Evolutionary conservation across 2,888 invertebrate genomes (phyloP), one percentile per base, ranked within the genome.

Genomic region (Agriotes lineatus): DNA sequence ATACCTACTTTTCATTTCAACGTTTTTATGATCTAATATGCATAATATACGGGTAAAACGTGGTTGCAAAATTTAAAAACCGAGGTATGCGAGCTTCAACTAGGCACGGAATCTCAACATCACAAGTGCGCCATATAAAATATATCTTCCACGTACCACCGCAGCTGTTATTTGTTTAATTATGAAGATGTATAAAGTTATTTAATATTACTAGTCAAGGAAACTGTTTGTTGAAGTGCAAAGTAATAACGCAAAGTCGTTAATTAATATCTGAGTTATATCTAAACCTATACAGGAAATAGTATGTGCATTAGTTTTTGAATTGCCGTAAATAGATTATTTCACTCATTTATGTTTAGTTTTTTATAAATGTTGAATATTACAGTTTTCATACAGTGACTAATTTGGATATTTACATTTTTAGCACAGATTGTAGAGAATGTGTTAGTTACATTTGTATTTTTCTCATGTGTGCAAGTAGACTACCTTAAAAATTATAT

Each of bases 61-160:
- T 33, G 12, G 33, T 52, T 52, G 33, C 30, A 52, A 52, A 52
- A 52, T 35, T 16, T 33, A 52, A 25, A 33, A 52, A 52, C 7
- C 35, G 12, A 52, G 18, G 2, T 30, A 50, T 33, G 18, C 33
- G n/a, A 52, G 52, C 33, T 52, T 52, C 9, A 52, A 35, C 52
- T 33, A 19, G 9, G 52, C 52, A 52, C 52, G 52, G 52, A 52
- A 52, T 52, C n/a, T n/a, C n/a, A n/a, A n/a, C n/a, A n/a, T n/a
- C 52, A 12, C 25, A 25, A 22, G 16, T 52, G 16, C 18, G 14
- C 25, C 33, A 33, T 33, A 52, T 52, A 33, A 33, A 48, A 33
- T 52, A 16, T 30, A 18, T 52, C 33, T 33, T 12, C 14, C 18
- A 52, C 33, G 16, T 35, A 52, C 33, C 19, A 2, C 18, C 10